phyloP scores from a whole-genome alignment of 2,888 invertebrate species.

The Hedychridium roseum region DNA sequence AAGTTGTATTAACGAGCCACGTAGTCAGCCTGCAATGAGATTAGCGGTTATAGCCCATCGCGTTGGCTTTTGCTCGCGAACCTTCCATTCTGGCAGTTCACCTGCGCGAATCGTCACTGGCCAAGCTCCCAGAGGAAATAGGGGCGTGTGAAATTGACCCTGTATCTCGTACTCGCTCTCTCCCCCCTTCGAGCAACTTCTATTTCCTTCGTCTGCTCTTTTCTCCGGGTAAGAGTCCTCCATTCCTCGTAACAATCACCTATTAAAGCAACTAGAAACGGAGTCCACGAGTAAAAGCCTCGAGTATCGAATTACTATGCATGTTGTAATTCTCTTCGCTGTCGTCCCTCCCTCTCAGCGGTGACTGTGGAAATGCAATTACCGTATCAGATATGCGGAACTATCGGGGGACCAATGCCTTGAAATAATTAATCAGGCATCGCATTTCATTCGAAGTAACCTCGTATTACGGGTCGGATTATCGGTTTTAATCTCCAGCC shows the following conservation, averaged over 20 bases:
- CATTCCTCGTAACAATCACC: no score
- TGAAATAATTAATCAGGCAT: slow-evolving; percentile 34
- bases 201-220: neutral
- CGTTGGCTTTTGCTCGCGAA: slow-evolving; percentile 3
- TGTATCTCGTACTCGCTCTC: neutral
- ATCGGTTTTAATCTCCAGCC: slow-evolving; percentile 24
- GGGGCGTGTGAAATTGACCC: no score
- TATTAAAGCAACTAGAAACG: no score
- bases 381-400: neutral
- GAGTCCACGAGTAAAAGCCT: no score
- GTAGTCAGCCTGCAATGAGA: slow-evolving; percentile 10
- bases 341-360: no score
- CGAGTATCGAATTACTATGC: no score
- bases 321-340: no score
- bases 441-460: slow-evolving; percentile 22
- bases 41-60: slow-evolving; percentile 23
- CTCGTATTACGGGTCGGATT: slow-evolving; percentile 20
- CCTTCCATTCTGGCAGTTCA: slow-evolving; percentile 6
- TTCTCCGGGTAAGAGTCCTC: no score
- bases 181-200: neutral
- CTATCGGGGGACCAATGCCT: neutral
- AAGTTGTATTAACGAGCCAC: slow-evolving; percentile 18
- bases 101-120: slow-evolving; percentile 1
- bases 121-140: no score
- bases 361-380: neutral